Evolutionary conservation across 2,113 vertebrate species (phyloP), one percentile per base, ranked within the genome.

Genomic region (Eulemur macaco): DNA sequence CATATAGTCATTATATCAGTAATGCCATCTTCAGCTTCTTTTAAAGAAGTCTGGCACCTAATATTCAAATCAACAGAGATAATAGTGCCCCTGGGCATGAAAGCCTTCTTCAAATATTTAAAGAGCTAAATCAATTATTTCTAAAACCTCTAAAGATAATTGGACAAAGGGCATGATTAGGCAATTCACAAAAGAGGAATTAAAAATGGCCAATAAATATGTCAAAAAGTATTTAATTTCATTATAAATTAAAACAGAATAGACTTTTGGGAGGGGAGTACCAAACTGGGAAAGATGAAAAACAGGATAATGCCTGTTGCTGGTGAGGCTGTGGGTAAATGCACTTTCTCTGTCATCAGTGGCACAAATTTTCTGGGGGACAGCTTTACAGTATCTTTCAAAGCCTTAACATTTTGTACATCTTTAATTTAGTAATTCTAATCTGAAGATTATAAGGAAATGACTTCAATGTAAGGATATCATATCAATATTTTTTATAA

Each of bases 131-230:
- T 66, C 68, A 18, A 12, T 94, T 86, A 88, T 71, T 93, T 91
- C 52, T 39, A 85, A 74, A 85, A 60, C 5, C 23, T 83, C 90
- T 47, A 23, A 89, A 76, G 74, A 80, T 52, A 77, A 80, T 86
- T 63, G 50, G 37, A 80, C 64, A 60, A 74, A 81, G 86, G 66
- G 2, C n/a, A 81, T 63, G 37, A 84, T 56, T 74, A 37, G 56
- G 25, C 69, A 77, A 58, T 71, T 96, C 25, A 66, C 37, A 86
- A 58, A 91, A 89, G 56, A 96, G 8, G 17, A 94, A 76, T 81
- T 91, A 69, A 95, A 97, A 81, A 82, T 85, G 86, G 29, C 56
- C 56, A 52, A n/a, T 88, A 74, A 91, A 45, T 8, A 80, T 21
- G 58, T 77, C 58, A 69, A 78, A 89, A 96, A 60, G 5, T n/a